Percentiles rank a stretch among this genome's conserved stretches.
These are phyloP conservation scores for Panulirus ornatus DNA, from an alignment of 1,140 invertebrate species.

Conservation along the genomic window DNA sequence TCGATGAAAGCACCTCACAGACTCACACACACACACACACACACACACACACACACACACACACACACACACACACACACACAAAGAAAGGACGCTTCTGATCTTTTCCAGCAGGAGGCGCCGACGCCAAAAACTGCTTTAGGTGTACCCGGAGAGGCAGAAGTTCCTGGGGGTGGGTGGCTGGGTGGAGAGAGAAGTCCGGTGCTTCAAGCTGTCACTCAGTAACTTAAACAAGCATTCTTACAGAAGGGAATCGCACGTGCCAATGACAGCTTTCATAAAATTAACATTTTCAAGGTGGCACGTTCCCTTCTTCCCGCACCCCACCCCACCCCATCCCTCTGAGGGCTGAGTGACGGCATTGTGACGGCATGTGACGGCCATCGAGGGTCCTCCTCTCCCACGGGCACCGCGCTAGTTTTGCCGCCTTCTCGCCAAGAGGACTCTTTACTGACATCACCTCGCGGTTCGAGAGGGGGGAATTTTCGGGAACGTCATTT, in stretches of 20 bases:
- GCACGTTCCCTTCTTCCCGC: not conserved
- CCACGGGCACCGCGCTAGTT: not conserved
- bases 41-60: not conserved
- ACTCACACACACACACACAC: too few species aligned
- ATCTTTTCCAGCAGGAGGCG: too few species aligned
- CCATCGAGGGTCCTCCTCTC: not conserved
- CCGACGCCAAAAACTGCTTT: too few species aligned
- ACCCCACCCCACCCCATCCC: too few species aligned
- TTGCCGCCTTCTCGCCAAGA: too few species aligned
- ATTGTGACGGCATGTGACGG: constrained; percentile 55
- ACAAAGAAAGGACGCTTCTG: too few species aligned
- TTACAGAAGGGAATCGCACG: constrained; percentile 49
- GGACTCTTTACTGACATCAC: too few species aligned
- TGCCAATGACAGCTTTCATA: constrained; percentile 70
- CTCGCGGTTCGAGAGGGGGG: too few species aligned
- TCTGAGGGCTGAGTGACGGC: not conserved
- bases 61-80: not conserved
- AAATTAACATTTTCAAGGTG: constrained; percentile 69
- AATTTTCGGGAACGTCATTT: too few species aligned
- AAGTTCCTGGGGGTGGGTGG: too few species aligned
- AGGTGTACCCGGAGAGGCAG: too few species aligned
- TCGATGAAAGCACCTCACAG: too few species aligned
- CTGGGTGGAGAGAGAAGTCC: not conserved
- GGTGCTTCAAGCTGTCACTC: constrained; percentile 24
- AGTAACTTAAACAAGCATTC: constrained; percentile 58